These are phyloP conservation scores for Oophaga pumilio DNA, from an alignment of 2,113 vertebrate species.

Conservation along the genomic window DNA sequence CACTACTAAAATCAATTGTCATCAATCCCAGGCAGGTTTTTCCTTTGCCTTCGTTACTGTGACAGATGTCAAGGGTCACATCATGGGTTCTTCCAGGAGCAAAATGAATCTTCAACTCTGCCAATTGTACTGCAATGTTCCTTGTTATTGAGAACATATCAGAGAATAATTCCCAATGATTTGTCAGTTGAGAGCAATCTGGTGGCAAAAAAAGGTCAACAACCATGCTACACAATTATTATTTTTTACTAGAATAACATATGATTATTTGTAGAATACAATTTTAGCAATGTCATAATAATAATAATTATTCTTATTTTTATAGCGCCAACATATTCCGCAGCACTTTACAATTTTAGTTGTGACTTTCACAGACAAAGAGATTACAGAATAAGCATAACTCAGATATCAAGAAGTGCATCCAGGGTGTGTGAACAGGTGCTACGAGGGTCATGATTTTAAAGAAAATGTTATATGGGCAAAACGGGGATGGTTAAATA, in stretches of 20 bases:
- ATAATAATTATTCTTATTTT: too few species aligned
- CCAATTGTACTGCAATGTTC: conserved; percentile 74
- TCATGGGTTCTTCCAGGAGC: conserved; percentile 58
- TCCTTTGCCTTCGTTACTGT: conserved; percentile 66
- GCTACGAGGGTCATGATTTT: too few species aligned
- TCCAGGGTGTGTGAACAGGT: too few species aligned
- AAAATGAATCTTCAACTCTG: conserved; percentile 75
- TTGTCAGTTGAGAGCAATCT: conserved; percentile 75
- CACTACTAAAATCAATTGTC: conserved; percentile 42
- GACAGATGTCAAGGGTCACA: conserved; percentile 77
- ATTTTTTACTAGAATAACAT: background rate
- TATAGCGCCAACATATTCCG: too few species aligned
- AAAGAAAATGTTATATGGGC: too few species aligned
- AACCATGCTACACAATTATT: background rate
- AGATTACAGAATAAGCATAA: too few species aligned
- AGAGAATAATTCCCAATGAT: conserved; percentile 79
- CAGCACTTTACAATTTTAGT: too few species aligned
- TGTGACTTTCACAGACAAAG: too few species aligned
- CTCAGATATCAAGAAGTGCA: too few species aligned
- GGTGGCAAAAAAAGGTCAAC: conserved; percentile 50
- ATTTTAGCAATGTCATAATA: background rate
- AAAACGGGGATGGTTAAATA: too few species aligned
- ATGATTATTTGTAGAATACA: background rate
- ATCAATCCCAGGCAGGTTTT: conserved; percentile 77
- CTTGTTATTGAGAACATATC: conserved; percentile 83